Conservation (phyloP, 2,113 vertebrate genomes). For the Sprattus sprattus region DNA sequence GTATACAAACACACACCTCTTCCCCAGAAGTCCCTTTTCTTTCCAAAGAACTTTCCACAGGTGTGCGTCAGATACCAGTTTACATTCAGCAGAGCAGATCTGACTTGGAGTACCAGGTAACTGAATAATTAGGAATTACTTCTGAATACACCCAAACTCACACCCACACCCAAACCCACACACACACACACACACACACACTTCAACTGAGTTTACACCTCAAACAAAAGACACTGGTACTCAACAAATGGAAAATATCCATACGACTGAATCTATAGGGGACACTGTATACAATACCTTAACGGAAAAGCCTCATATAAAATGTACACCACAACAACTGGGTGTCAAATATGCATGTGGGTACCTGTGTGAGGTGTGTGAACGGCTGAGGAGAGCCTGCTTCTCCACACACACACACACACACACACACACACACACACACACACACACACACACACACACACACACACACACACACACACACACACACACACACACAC, state of each 20-base stretch:
- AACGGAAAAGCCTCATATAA: not conserved
- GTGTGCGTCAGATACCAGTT: not conserved
- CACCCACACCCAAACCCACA: not conserved
- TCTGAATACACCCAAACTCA: not conserved
- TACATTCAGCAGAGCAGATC: too few relatives aligned
- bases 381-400: not conserved
- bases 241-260: not conserved
- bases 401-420: not conserved
- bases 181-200: constrained; percentile 11
- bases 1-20: too few relatives aligned
- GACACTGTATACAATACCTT: not conserved
- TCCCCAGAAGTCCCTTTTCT: too few relatives aligned
- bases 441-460: too few relatives aligned
- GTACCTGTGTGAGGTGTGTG: not conserved
- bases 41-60: too few relatives aligned
- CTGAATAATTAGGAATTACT: too few relatives aligned
- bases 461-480: too few relatives aligned
- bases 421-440: not conserved
- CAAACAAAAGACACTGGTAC: not conserved
- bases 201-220: not conserved
- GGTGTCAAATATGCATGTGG: not conserved
- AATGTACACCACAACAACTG: not conserved
- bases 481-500: too few relatives aligned
- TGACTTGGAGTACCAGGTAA: too few relatives aligned
- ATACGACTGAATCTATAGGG: not conserved